Conservation (phyloP, 2,797 vertebrate genomes). For the Zenarchopterus dispar region DNA sequence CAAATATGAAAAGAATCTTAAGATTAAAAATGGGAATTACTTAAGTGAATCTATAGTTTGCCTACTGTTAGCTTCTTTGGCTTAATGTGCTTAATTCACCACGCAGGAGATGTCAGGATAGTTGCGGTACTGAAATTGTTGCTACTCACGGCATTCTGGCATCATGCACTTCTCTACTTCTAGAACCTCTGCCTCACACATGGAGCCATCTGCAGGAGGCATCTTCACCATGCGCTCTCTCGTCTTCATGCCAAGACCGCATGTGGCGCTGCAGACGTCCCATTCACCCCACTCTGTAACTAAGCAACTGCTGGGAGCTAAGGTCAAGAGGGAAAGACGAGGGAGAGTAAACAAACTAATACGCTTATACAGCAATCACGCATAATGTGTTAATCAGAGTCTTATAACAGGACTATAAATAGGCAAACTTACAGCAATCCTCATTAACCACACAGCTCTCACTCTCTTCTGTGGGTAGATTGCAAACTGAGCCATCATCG, state of each 20-base stretch:
- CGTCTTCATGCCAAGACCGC: conserved; percentile 93
- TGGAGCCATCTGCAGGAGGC: conserved; percentile 93
- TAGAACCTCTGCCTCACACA: conserved; percentile 91
- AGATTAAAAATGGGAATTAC: too few relatives aligned
- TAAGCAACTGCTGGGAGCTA: conserved; percentile 95
- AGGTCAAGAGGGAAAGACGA: conserved; percentile 15
- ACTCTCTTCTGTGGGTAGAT: conserved; percentile 91
- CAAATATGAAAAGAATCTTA: neutral
- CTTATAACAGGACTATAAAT: neutral
- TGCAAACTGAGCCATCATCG: conserved; percentile 94
- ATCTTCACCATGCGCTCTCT: conserved; percentile 96
- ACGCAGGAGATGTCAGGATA: conserved; percentile 1
- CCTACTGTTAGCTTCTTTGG: too few relatives aligned
- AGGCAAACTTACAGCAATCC: conserved; percentile 89
- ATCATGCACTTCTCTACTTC: conserved; percentile 99
- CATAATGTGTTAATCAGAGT: neutral
- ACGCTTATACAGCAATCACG: neutral
- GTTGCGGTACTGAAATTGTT: conserved; percentile 13
- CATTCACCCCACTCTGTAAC: conserved; percentile 97
- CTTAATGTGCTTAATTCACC: neutral
- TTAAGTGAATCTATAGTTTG: too few relatives aligned
- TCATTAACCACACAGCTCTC: conserved; percentile 94
- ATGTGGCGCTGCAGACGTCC: conserved; percentile 97
- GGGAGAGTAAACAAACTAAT: neutral
- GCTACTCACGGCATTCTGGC: conserved; percentile 96